Evolutionary conservation across 2,888 invertebrate species (phyloP).

Genomic region (Agrochola macilenta): DNA sequence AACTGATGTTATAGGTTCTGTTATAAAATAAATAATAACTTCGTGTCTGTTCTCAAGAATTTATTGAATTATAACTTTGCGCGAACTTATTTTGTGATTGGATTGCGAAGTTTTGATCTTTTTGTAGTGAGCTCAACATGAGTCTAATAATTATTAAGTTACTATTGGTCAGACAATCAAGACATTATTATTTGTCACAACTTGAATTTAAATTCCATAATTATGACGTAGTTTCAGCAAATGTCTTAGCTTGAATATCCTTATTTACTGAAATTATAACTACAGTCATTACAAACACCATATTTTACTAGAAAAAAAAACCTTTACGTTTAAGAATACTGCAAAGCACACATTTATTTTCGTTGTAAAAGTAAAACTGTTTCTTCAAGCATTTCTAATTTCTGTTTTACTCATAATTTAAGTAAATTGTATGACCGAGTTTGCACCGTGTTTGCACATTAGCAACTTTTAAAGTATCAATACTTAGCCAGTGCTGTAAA

Average conservation of each 20-base stretch:
- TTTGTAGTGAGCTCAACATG: background rate
- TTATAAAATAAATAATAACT: slow-evolving; percentile 76
- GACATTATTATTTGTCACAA: background rate
- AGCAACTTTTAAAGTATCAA: slow-evolving; percentile 37
- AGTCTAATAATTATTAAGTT: background rate
- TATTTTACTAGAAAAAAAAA: background rate
- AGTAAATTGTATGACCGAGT: background rate
- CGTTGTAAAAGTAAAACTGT: background rate
- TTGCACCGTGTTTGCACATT: too few relatives aligned
- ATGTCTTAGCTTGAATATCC: background rate
- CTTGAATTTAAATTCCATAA: background rate
- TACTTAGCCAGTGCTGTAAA: slow-evolving; percentile 37
- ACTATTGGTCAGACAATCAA: background rate
- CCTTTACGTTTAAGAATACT: background rate
- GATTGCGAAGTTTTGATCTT: slow-evolving; percentile 50
- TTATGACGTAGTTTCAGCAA: background rate
- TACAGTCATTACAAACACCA: background rate
- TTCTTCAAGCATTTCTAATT: background rate
- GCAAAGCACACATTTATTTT: background rate
- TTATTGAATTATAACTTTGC: slow-evolving; percentile 80
- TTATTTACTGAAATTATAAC: background rate
- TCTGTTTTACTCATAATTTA: background rate
- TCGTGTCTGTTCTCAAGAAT: slow-evolving; percentile 73
- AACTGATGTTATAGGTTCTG: slow-evolving; percentile 64
- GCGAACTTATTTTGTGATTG: slow-evolving; percentile 72